Conservation (phyloP, 2,113 vertebrate species). For the Nansenia antarctica region DNA sequence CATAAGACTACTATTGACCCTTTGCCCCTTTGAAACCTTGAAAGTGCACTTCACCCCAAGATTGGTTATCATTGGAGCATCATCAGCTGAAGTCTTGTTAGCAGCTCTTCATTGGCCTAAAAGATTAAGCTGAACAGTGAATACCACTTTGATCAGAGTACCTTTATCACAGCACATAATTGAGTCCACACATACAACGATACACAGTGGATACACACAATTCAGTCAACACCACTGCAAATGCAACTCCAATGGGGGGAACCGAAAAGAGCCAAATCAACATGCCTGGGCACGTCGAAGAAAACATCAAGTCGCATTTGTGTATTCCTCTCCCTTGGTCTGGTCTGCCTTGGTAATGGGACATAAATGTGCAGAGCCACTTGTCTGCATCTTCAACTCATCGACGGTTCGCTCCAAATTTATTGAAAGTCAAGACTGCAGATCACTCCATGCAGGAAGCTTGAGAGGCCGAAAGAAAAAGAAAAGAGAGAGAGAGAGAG, state of each 20-base stretch:
- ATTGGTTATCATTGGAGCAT: background rate
- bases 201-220: background rate
- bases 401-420: constrained; percentile 4
- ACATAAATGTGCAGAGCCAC: constrained; percentile 32
- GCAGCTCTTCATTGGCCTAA: background rate
- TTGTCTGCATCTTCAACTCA: constrained; percentile 27
- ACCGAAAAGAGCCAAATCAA: constrained; percentile 6
- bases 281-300: background rate
- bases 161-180: too few relatives aligned
- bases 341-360: constrained; percentile 33
- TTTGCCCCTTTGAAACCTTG: background rate
- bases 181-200: background rate
- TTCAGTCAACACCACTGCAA: background rate
- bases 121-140: background rate
- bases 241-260: background rate
- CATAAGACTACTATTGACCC: background rate
- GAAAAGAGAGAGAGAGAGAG: background rate
- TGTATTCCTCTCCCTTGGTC: constrained; percentile 21
- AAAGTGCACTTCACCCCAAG: background rate
- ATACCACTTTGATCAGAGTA: background rate
- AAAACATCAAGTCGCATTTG: constrained; percentile 3
- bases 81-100: background rate
- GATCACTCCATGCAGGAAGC: constrained; percentile 4
- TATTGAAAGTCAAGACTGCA: constrained; percentile 22
- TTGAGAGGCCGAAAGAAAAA: constrained; percentile 6